These are phyloP conservation scores for Chascanopsetta lugubris DNA, from an alignment of 2,113 vertebrate genomes.

Conservation along the genomic window DNA sequence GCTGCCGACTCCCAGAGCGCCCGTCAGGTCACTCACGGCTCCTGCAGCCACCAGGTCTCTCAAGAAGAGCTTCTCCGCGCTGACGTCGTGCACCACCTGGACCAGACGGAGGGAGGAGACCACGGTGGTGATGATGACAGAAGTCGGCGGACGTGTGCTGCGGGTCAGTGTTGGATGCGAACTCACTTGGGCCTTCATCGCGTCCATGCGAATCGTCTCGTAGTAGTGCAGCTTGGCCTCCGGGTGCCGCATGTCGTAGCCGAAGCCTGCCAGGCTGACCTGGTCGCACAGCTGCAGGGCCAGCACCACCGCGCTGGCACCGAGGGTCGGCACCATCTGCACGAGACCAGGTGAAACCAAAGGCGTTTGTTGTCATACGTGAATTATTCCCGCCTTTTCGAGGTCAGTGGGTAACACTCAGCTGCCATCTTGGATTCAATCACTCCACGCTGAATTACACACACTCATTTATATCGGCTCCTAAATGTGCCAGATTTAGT, in stretches of 20 bases:
- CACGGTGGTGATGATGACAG: not conserved
- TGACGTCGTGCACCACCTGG: slow-evolving; percentile 82
- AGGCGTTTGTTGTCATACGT: too few relatives aligned
- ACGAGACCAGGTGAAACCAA: not conserved
- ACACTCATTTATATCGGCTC: too few relatives aligned
- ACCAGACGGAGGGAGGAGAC: too few relatives aligned
- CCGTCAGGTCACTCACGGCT: slow-evolving; percentile 80
- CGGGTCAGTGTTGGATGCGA: not conserved
- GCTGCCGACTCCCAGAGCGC: slow-evolving; percentile 66
- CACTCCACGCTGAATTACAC: too few relatives aligned
- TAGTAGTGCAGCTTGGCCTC: slow-evolving; percentile 82
- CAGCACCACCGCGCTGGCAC: slow-evolving; percentile 77
- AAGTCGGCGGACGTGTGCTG: not conserved
- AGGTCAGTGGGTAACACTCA: too few relatives aligned
- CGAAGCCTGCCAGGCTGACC: slow-evolving; percentile 83
- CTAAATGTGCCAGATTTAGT: too few relatives aligned
- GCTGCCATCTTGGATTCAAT: slow-evolving; percentile 1
- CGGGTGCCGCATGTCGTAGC: slow-evolving; percentile 80
- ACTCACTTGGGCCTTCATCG: slow-evolving; percentile 75
- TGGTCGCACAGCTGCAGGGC: slow-evolving; percentile 84
- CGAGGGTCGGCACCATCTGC: slow-evolving; percentile 78
- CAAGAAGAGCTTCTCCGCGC: slow-evolving; percentile 79
- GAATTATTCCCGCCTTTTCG: too few relatives aligned
- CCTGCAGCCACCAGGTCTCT: slow-evolving; percentile 75
- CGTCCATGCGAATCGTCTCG: slow-evolving; percentile 72